Percentiles rank a stretch among this genome's conserved stretches.
Conservation (phyloP, 2,113 vertebrate genomes). For the Ardeotis arabs region DNA sequence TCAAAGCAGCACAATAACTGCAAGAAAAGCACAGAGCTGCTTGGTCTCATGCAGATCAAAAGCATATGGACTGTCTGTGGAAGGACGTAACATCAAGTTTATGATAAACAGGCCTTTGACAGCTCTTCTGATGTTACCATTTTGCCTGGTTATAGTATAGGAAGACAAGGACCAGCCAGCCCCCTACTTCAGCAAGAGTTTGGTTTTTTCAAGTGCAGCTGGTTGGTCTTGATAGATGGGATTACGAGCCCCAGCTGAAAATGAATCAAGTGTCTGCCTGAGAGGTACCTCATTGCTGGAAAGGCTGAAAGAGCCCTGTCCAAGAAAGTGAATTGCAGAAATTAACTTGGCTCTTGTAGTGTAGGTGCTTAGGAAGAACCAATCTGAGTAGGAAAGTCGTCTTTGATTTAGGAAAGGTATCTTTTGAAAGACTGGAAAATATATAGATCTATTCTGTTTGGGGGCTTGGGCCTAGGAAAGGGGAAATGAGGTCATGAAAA, state of each 20-base stretch:
- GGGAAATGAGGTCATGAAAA: neutral
- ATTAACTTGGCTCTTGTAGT: neutral
- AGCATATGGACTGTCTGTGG: neutral
- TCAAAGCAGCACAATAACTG: neutral
- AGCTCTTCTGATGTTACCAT: neutral
- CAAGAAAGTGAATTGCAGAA: neutral
- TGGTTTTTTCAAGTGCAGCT: neutral
- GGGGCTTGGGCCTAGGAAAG: neutral
- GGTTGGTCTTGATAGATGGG: neutral
- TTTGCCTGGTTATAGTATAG: neutral
- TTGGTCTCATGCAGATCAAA: neutral
- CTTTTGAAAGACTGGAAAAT: neutral
- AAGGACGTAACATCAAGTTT: neutral
- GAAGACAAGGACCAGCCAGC: neutral
- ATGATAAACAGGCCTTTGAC: neutral
- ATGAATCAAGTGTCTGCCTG: neutral
- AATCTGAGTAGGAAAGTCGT: neutral
- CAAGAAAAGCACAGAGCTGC: neutral
- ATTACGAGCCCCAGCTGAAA: neutral
- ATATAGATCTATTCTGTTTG: neutral
- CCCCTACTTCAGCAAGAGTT: neutral
- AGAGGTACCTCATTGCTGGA: neutral
- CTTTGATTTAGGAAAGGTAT: neutral
- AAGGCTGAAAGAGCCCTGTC: neutral
- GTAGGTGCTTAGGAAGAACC: neutral